These are phyloP conservation scores for Periophthalmus modestus DNA, from an alignment of 2,113 vertebrate species.

Conservation along the genomic window DNA sequence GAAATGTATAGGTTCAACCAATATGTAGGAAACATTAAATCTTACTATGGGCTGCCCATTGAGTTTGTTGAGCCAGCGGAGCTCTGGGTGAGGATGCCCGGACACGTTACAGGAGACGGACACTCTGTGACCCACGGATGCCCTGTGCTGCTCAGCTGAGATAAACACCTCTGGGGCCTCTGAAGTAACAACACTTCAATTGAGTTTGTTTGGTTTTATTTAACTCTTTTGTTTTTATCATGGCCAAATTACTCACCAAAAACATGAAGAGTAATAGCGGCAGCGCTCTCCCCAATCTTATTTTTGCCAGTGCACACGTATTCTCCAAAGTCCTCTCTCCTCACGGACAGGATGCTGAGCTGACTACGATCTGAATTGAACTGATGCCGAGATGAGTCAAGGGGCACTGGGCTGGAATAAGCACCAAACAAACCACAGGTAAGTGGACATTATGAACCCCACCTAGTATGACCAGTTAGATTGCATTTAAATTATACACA, in stretches of 20 bases:
- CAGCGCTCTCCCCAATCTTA: constrained; percentile 61
- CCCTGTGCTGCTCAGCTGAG: constrained; percentile 31
- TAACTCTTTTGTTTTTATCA: background rate
- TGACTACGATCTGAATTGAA: constrained; percentile 76
- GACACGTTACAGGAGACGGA: constrained; percentile 73
- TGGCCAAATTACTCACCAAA: constrained; percentile 56
- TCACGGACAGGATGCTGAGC: constrained; percentile 63
- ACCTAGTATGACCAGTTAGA: no score
- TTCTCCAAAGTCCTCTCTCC: constrained; percentile 55
- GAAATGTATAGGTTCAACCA: background rate
- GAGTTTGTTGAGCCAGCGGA: constrained; percentile 72
- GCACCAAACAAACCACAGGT: background rate
- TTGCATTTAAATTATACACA: no score
- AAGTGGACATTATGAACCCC: no score
- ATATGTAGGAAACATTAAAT: background rate
- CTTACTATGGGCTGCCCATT: constrained; percentile 55
- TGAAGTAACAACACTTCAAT: constrained; percentile 27
- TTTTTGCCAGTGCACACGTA: constrained; percentile 72
- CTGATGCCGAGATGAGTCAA: constrained; percentile 56
- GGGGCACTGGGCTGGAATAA: constrained; percentile 48
- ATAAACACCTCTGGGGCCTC: constrained; percentile 67
- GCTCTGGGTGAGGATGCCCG: constrained; percentile 71
- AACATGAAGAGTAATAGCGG: constrained; percentile 59
- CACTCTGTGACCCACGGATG: constrained; percentile 39
- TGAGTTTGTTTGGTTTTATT: no score